phyloP scores from a whole-genome alignment of 1,140 invertebrate genomes.

The Himalopsyche phryganea region DNA sequence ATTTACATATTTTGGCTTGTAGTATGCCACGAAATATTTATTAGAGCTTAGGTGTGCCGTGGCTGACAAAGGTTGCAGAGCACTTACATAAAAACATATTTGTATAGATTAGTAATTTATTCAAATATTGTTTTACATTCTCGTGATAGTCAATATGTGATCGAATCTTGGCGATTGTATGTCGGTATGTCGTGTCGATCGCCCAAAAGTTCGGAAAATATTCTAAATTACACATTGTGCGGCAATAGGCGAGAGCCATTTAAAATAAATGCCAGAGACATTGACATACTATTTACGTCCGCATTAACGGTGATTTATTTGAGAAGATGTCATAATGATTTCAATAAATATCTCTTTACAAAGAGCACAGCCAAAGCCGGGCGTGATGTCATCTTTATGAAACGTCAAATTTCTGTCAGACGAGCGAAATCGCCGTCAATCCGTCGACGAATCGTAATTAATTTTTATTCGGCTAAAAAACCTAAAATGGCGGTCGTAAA shows the following conservation, averaged over 20 bases:
- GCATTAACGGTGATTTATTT: constrained; percentile 30
- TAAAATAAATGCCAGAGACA: constrained; percentile 11
- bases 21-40: too few relatives aligned
- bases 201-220: neutral
- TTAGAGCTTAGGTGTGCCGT: too few relatives aligned
- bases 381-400: constrained; percentile 24
- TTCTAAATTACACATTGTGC: constrained; percentile 6
- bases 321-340: constrained; percentile 24
- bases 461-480: constrained; percentile 27
- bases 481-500: constrained; percentile 21
- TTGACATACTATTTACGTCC: constrained; percentile 27
- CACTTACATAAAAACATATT: too few relatives aligned
- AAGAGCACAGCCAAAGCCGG: constrained; percentile 14
- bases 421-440: constrained; percentile 20
- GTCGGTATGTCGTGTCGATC: too few relatives aligned
- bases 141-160: too few relatives aligned
- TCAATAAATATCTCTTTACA: constrained; percentile 31
- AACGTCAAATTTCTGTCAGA: constrained; percentile 25
- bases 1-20: too few relatives aligned
- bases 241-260: constrained; percentile 15
- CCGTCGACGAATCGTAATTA: constrained; percentile 26
- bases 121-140: too few relatives aligned
- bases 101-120: too few relatives aligned
- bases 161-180: too few relatives aligned
- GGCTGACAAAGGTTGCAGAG: too few relatives aligned